Conservation (phyloP, 37 sponge, comb jelly and placozoan genomes). For the Corticium candelabrum region DNA sequence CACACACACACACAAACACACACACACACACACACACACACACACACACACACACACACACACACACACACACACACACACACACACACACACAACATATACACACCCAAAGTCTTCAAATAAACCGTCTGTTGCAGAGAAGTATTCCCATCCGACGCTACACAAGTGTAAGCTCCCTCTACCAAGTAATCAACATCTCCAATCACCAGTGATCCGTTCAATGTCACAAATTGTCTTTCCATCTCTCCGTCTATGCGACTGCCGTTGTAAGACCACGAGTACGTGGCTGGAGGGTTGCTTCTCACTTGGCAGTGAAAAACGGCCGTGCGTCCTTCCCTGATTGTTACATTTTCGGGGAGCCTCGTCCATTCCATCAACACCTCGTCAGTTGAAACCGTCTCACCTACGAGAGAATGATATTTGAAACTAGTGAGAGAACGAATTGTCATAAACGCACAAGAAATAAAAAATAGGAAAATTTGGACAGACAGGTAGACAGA, state of each 20-base stretch:
- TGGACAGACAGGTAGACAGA: not conserved
- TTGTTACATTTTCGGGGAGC: not conserved
- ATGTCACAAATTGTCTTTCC: not conserved
- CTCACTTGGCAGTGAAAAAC: not conserved
- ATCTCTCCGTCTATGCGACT: not conserved
- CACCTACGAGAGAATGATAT: too few relatives aligned
- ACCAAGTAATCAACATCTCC: not conserved
- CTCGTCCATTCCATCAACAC: too few relatives aligned
- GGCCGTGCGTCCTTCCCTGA: not conserved
- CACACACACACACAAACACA: too few relatives aligned
- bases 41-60: too few relatives aligned
- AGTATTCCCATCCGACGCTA: not conserved
- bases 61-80: too few relatives aligned
- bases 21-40: too few relatives aligned
- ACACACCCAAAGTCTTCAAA: too few relatives aligned
- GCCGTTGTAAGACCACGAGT: not conserved
- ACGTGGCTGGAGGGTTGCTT: not conserved
- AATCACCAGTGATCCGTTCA: not conserved
- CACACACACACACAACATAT: too few relatives aligned
- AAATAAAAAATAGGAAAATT: not conserved
- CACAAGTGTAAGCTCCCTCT: not conserved
- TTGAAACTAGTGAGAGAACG: too few relatives aligned
- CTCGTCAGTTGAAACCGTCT: too few relatives aligned
- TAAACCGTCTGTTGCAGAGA: too few relatives aligned
- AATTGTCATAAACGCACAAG: too few relatives aligned